Conservation (phyloP, 2,888 invertebrate species). For the Coleophora flavipennella region DNA sequence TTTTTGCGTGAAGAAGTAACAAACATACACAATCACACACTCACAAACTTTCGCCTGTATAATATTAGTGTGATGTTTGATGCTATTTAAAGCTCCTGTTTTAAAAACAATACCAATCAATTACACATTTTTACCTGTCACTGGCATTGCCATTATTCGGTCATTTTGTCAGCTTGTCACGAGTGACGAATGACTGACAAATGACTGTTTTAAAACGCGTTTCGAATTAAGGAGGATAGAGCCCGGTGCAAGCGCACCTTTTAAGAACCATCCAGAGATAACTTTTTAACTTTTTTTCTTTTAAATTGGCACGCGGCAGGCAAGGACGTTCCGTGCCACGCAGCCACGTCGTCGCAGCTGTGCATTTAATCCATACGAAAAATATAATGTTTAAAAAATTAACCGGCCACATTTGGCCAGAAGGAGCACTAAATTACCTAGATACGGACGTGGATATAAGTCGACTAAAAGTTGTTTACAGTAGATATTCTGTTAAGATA, state of each 20-base stretch:
- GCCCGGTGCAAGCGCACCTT: constrained; percentile 33
- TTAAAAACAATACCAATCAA: background rate
- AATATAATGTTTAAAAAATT: constrained; percentile 4
- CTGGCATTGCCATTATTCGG: background rate
- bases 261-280: constrained; percentile 10
- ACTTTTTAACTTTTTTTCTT: constrained; percentile 1
- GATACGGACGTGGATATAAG: background rate
- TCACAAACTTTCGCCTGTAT: too few relatives aligned
- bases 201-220: constrained; percentile 19
- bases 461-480: too few relatives aligned
- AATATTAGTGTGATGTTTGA: constrained; percentile 40
- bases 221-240: constrained; percentile 21
- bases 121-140: background rate
- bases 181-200: constrained; percentile 27
- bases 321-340: constrained; percentile 5
- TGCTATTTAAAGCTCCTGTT: constrained; percentile 13
- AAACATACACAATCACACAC: too few relatives aligned
- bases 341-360: constrained; percentile 6
- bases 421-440: background rate
- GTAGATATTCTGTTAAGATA: too few relatives aligned
- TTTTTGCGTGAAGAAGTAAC: too few relatives aligned
- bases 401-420: background rate
- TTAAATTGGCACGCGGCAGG: constrained; percentile 11
- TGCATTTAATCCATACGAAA: constrained; percentile 5
- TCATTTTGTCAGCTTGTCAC: background rate